These are phyloP conservation scores for Ceratina japonica DNA, from an alignment of 1,140 invertebrate species.

Conservation along the genomic window DNA sequence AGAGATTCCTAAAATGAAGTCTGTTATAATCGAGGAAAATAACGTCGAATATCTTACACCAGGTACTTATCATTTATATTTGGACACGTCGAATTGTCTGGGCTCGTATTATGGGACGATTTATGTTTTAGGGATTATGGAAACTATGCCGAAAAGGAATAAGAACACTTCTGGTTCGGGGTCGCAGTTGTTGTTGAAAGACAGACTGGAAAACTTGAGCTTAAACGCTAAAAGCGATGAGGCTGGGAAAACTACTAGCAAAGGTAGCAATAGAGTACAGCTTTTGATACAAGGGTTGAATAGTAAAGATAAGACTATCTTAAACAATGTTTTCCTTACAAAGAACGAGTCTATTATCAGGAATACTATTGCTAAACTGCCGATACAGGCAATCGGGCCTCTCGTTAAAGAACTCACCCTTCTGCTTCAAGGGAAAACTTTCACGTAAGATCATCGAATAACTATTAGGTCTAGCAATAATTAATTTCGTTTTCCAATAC, in stretches of 20 bases:
- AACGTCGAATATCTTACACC: slow-evolving; percentile 79
- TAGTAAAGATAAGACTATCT: slow-evolving; percentile 85
- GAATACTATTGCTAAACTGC: slow-evolving; percentile 83
- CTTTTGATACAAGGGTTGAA: slow-evolving; percentile 88
- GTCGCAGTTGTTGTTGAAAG: slow-evolving; percentile 87
- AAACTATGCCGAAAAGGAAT: slow-evolving; percentile 73
- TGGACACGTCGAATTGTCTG: neutral
- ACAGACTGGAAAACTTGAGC: slow-evolving; percentile 86
- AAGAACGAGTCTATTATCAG: slow-evolving; percentile 81
- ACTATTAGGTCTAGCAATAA: too few species aligned
- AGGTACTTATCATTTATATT: slow-evolving; percentile 50
- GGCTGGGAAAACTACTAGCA: slow-evolving; percentile 74
- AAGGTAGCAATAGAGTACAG: slow-evolving; percentile 85
- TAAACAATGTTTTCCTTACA: slow-evolving; percentile 81
- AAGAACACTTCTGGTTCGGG: slow-evolving; percentile 66
- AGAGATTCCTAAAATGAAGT: slow-evolving; percentile 78
- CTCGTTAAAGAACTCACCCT: slow-evolving; percentile 83
- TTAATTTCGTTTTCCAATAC: too few species aligned
- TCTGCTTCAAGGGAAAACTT: slow-evolving; percentile 82
- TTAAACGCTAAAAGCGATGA: slow-evolving; percentile 79
- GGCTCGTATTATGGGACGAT: too few species aligned
- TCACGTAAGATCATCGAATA: slow-evolving; percentile 76
- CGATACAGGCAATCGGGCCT: slow-evolving; percentile 82
- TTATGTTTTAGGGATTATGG: slow-evolving; percentile 59
- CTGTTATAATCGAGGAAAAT: slow-evolving; percentile 71